Evolutionary conservation across 2,888 invertebrate genomes (phyloP), one percentile per base, ranked within the genome.

Genomic region (Beris chalybata): DNA sequence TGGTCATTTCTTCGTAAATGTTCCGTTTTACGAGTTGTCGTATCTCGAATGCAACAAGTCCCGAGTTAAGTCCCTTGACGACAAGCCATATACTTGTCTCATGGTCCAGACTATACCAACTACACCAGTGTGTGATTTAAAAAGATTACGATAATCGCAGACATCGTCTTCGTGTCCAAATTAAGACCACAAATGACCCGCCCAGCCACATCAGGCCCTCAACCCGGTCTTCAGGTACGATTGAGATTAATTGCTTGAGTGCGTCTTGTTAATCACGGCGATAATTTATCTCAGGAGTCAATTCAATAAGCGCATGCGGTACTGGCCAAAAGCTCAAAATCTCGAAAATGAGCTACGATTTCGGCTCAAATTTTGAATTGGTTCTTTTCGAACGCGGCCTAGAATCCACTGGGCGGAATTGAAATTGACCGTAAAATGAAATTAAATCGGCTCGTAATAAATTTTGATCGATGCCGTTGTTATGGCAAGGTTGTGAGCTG

Each of bases 181-280:
- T 61, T 50, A 61, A 61, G 61, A 61, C 61, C 61, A 61, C 61
- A 61, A 61, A 61, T 61, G 58, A 59, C n/a, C 48, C 47, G 43
- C 15, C 9, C 57, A 44, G 44, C 22, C 57, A 2, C 29, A 43
- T 13, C 1, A 7, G 9, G 32, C 48, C 29, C 38, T 50, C 48
- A 43, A 56, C 30, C 12, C 31, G 5, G 22, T 22, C 38, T 61
- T 12, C 30, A 50, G 38, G 22, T 61, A 52, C 53, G 67, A 67
- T 67, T 67, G 64, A 67, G 67, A 67, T 67, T 67, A 67, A 67
- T 67, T 65, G 67, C 58, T 44, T 30, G 54, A 57, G 30, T 43
- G 59, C 54, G 58, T 58, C 64, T 67, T 64, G 54, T 64, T 65
- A 67, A 67, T 67, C 64, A 65, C 29, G 44, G 38, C 57, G 38